A percentile compares a stretch with the other conserved stretches of the same genome.
Conservation (phyloP, 2,113 vertebrate species). For the Castor canadensis region DNA sequence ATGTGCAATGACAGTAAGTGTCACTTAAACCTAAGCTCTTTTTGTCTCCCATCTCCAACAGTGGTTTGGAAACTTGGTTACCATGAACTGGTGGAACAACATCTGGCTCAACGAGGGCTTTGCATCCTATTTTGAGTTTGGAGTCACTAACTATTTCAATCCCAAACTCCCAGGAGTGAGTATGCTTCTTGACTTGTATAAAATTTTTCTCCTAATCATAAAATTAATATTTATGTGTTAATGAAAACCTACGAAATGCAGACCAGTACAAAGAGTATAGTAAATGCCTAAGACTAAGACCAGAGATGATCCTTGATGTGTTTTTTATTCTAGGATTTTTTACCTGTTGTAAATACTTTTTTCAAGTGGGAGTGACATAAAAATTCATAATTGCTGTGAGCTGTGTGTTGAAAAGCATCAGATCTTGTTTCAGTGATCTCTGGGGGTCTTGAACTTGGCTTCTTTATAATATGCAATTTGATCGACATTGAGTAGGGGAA, state of each 20-base stretch:
- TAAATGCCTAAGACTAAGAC: not conserved
- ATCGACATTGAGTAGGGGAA: not conserved
- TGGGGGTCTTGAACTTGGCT: not conserved
- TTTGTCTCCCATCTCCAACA: conserved; percentile 73
- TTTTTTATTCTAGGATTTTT: not conserved
- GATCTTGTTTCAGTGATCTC: not conserved
- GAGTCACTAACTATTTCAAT: conserved; percentile 75
- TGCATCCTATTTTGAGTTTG: conserved; percentile 85
- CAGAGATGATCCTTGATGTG: not conserved
- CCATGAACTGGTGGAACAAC: conserved; percentile 91
- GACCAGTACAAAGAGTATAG: not conserved
- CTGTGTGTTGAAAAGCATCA: too few relatives aligned
- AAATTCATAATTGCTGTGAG: not conserved
- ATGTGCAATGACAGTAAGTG: conserved; percentile 16
- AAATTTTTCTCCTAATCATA: not conserved
- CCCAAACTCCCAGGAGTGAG: conserved; percentile 81
- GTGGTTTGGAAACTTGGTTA: conserved; percentile 92
- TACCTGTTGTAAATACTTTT: not conserved
- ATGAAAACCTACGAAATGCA: not conserved
- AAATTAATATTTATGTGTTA: not conserved
- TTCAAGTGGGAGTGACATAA: not conserved
- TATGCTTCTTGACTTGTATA: conserved; percentile 43
- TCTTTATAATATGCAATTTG: not conserved
- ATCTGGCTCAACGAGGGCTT: conserved; percentile 91
- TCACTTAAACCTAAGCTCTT: conserved; percentile 38